Evolutionary conservation across 30 jellyfish, hydroid and myxozoan genomes (phyloP), one percentile per base, ranked within the genome.

Genomic region (Mastigias papua): DNA sequence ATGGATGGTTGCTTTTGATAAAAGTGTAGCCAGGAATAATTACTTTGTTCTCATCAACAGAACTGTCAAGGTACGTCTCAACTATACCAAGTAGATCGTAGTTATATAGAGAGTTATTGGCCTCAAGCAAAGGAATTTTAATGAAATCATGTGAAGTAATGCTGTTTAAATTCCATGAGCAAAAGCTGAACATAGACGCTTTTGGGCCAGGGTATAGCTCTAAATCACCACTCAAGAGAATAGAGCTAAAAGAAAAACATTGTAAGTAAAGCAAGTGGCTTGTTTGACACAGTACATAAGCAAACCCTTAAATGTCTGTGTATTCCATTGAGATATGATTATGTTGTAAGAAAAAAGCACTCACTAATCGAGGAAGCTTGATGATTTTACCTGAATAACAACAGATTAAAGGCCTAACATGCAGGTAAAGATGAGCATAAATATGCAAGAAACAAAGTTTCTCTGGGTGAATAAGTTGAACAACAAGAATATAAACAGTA

Each of bases 61-160:
- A n/a, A 33, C 85, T 73, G 48, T 73, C 85, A 35, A 73, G 85
- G 35, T 73, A 76, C 6, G 76, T 73, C n/a, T 73, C 85, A 34
- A 73, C 85, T 16, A 73, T 73, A 48, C 74, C 85, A 16, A 73
- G 31, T 20, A 73, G 13, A 76, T 73, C 76, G 37, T 48, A 73
- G 0, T 73, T 73, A 35, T 70, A 70, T 33, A 73, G 37, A 34
- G 85, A 73, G 69, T 73, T 30, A 33, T 69, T 9, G 81, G 81
- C 81, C 58, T 69, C 69, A 31, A 69, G 13, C 23, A 69, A 34
- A 5, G 81, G 49, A 65, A 33, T n/a, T 48, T 28, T 0, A 20
- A 73, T 9, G 29, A 73, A 48, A 21, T 67, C 79, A 67, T 67
- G 79, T n/a, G 79, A 49, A 67, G 50, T 13, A 29, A 67, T 23